Base-by-base conservation (phyloP, 2,888 invertebrate species). In the Strigamia transsilvanica region DNA sequence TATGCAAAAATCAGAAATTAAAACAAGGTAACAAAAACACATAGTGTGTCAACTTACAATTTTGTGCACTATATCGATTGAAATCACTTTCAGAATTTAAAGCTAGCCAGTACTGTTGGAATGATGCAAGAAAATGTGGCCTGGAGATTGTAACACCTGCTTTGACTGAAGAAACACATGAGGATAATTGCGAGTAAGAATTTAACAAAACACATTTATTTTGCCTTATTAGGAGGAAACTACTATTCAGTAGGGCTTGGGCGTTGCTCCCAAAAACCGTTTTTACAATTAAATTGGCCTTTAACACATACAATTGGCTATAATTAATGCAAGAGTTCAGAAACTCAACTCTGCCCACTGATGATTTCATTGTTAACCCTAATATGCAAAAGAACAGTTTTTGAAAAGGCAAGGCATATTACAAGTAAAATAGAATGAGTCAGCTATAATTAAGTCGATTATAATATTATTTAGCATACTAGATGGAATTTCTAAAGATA, bases 101-200 rank as follows among this genome's bases (percentile, higher is more conserved):
- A 27, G 5, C 27, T n/a, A 23, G 12, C 27, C 73, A 73, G n/a
- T 73, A 73, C 73, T 73, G 73, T 27, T 73, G 73, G 73, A 73
- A 73, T 73, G 73, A 73, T 32, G 73, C 73, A 73, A 27, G 73
- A 32, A 32, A 73, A 73, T 73, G 73, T 73, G 73, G 27, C 6
- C 12, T 73, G 13, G 73, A 73, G 7, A 73, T 73, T 73, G 73
- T 73, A 13, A 32, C 73, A 73, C 27, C 73, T 73, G 73, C 73
- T 27, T 12, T 73, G n/a, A 27, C 73, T 13, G 73, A 73, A 73
- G 13, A 23, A 27, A 73, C 73, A 1, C 73, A 73, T 15, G 73
- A 73, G 4, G 73, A 73, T n/a, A 73, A 73, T 73, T 73, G 73
- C 73, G 73, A 73, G 73, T 73, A 73, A 73, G 73, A 73, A 23